Evolutionary conservation across 35 echinoderm and acorn worm genomes (phyloP).

Genomic region (Stichopus chloronotus): DNA sequence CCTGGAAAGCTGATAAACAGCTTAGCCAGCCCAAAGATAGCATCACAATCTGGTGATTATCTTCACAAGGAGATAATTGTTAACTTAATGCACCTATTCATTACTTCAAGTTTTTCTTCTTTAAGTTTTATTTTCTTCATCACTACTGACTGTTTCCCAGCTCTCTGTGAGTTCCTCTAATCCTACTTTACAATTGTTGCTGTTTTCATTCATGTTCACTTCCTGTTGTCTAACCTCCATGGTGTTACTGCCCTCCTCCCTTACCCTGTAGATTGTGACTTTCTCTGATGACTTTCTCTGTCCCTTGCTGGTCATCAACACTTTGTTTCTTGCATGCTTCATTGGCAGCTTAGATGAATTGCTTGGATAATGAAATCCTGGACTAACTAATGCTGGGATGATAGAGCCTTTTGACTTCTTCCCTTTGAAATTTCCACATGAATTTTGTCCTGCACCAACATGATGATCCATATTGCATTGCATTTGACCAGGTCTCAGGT

Average conservation of each 20-base stretch:
- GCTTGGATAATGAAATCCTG: not conserved
- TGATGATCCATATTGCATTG: not conserved
- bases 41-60: too few species aligned
- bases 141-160: slow-evolving; percentile 32
- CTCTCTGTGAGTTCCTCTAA: not conserved
- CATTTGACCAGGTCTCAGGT: not conserved
- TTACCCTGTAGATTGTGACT: not conserved
- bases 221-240: not conserved
- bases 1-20: too few species aligned
- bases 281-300: not conserved
- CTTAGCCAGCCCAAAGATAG: too few species aligned
- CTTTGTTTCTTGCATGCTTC: not conserved
- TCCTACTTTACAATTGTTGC: not conserved
- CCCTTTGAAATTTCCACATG: not conserved
- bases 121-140: not conserved
- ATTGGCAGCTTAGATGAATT: slow-evolving; percentile 8
- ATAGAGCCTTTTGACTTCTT: not conserved
- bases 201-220: slow-evolving; percentile 7
- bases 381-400: slow-evolving; percentile 1
- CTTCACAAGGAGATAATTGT: too few species aligned
- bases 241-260: not conserved
- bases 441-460: not conserved
- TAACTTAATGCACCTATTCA: too few species aligned
- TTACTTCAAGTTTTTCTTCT: not conserved
- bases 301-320: not conserved